Conservation (phyloP, 2,797 vertebrate genomes). For the Pygocentrus nattereri region DNA sequence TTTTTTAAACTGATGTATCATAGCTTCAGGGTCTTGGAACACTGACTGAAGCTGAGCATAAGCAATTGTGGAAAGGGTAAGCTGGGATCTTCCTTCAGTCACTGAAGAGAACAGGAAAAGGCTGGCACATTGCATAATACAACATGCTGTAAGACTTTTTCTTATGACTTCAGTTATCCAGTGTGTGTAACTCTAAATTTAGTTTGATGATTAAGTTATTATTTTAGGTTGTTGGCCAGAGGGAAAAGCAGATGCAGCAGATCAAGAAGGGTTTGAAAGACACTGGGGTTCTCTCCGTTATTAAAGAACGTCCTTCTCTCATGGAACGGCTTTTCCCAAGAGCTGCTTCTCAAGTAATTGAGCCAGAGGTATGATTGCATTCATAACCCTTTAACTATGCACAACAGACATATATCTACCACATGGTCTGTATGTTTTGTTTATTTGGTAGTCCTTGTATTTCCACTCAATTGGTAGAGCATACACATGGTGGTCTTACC, state of each 20-base stretch:
- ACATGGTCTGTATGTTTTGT: no score
- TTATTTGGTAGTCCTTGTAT: no score
- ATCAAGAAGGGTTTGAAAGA: constrained; percentile 10
- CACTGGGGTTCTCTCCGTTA: neutral
- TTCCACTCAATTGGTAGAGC: no score
- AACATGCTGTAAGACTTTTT: neutral
- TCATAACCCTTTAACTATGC: neutral
- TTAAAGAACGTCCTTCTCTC: neutral
- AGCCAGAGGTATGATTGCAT: neutral
- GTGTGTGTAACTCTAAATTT: no score
- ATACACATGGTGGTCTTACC: no score
- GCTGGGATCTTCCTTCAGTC: neutral
- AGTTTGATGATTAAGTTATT: no score
- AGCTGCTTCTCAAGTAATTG: neutral
- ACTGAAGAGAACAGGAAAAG: no score
- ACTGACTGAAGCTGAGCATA: neutral
- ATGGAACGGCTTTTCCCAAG: constrained; percentile 1
- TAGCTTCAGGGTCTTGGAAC: neutral
- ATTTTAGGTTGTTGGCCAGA: constrained; percentile 3
- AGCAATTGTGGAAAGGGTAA: neutral
- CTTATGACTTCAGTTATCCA: neutral
- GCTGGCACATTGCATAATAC: no score
- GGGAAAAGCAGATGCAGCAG: constrained; percentile 1
- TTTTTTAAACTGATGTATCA: neutral
- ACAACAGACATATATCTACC: no score